Evolutionary conservation across 2,888 invertebrate species (phyloP).

Genomic region (Pterobdella sp.): DNA sequence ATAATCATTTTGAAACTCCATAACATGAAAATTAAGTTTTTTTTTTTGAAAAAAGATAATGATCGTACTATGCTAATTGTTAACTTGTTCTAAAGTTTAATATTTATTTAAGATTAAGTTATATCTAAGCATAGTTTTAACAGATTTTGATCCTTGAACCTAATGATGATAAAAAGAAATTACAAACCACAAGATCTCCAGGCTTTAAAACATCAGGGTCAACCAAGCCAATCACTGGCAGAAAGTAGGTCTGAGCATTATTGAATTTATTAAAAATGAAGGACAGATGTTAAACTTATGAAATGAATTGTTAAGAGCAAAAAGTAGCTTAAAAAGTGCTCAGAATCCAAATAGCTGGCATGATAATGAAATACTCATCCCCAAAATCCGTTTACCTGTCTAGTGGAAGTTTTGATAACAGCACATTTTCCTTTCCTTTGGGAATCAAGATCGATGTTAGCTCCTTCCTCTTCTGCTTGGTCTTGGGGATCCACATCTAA

Average conservation of each 20-base stretch:
- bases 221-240: conserved; percentile 95
- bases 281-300: background rate
- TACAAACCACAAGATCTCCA: conserved; percentile 63
- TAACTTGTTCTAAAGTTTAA: background rate
- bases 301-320: background rate
- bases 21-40: background rate
- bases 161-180: conserved; percentile 53
- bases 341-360: background rate
- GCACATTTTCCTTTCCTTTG: conserved; percentile 98
- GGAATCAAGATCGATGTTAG: conserved; percentile 94
- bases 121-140: background rate
- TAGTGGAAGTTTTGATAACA: conserved; percentile 96
- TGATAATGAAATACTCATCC: too few relatives aligned
- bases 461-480: conserved; percentile 83
- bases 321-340: background rate
- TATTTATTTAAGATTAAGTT: background rate
- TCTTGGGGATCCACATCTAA: conserved; percentile 96
- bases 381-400: conserved; percentile 58
- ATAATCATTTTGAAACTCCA: background rate
- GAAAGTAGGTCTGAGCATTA: conserved; percentile 78
- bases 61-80: background rate
- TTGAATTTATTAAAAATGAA: conserved; percentile 4
- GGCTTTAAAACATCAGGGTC: conserved; percentile 96
- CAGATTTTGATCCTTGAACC: background rate
- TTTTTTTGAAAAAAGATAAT: background rate